Conservation (phyloP, 2,888 invertebrate genomes). For the Lepidochitona cinerea region DNA sequence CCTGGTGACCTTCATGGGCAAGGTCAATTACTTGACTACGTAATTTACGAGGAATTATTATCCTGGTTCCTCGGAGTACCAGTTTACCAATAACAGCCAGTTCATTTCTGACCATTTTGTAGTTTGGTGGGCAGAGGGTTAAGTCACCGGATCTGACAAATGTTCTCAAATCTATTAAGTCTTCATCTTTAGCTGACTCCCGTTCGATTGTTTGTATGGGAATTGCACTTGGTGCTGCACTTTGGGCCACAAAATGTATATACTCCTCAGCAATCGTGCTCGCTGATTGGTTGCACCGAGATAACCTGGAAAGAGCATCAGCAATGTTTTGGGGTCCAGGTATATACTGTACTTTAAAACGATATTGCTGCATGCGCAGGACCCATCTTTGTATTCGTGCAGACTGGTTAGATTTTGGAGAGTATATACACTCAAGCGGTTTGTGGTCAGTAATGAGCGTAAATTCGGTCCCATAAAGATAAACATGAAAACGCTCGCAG, state of each 20-base stretch:
- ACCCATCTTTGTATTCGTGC: constrained; percentile 16
- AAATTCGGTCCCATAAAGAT: constrained; percentile 18
- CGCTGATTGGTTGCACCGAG: background rate
- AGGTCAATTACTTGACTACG: background rate
- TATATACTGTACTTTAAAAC: background rate
- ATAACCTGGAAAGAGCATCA: constrained; percentile 6
- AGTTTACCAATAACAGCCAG: constrained; percentile 10
- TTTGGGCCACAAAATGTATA: constrained; percentile 4
- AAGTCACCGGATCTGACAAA: background rate
- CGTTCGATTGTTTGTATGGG: background rate
- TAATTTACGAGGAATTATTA: constrained; percentile 9
- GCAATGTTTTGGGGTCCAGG: constrained; percentile 9
- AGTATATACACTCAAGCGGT: constrained; percentile 17
- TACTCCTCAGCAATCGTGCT: background rate
- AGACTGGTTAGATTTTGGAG: constrained; percentile 7
- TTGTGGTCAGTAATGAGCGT: constrained; percentile 19
- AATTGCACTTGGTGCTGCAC: constrained; percentile 1
- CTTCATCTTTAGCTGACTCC: background rate
- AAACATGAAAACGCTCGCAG: constrained; percentile 22
- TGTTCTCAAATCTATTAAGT: background rate
- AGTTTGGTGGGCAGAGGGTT: background rate
- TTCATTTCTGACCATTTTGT: constrained; percentile 6
- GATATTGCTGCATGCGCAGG: constrained; percentile 6
- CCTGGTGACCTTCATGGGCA: constrained; percentile 22
- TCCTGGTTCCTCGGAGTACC: constrained; percentile 9